A percentile compares a stretch with the other conserved stretches of the same genome.
phyloP scores from a whole-genome alignment of 2,888 invertebrate species.

The Amiota minor region DNA sequence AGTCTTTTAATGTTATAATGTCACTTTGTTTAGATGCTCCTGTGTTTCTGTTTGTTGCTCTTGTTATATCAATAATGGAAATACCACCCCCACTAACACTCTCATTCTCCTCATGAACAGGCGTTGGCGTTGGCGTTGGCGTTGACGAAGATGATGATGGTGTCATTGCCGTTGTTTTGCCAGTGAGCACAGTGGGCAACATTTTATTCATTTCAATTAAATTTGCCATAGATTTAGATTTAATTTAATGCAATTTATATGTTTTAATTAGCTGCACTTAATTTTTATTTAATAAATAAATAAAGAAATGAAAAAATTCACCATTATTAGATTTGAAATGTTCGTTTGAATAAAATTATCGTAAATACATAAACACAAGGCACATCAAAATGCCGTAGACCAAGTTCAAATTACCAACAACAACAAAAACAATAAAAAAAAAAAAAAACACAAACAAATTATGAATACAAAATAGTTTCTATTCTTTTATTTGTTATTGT shows the following conservation, averaged over 20 bases:
- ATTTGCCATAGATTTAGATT: neutral
- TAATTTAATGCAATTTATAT: too few species aligned
- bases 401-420: too few species aligned
- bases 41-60: constrained; percentile 38
- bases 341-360: neutral
- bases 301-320: neutral
- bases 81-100: neutral
- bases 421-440: neutral
- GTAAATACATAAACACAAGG: neutral
- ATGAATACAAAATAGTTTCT: neutral
- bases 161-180: neutral
- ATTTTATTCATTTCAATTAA: neutral
- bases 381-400: neutral
- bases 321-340: neutral
- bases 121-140: neutral
- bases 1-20: constrained; percentile 45
- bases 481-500: neutral
- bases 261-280: too few species aligned
- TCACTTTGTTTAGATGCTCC: constrained; percentile 39
- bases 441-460: neutral
- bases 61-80: too few species aligned
- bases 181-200: neutral
- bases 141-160: neutral
- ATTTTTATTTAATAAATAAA: too few species aligned
- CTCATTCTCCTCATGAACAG: neutral